phyloP scores from a whole-genome alignment of 2,113 vertebrate species.

The Thamnophis sirtalis region DNA sequence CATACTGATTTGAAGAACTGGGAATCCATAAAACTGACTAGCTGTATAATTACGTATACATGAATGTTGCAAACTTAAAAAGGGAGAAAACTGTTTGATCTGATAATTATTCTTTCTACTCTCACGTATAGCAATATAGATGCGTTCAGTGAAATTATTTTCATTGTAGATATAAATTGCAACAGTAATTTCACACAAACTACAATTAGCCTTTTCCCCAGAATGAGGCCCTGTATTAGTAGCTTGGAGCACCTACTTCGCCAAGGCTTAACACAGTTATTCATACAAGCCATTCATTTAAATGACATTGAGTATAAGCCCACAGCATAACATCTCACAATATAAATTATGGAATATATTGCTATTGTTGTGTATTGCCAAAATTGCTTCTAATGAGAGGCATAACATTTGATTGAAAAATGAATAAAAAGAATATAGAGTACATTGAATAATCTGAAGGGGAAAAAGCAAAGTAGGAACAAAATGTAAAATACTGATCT shows the following conservation, averaged over 20 bases:
- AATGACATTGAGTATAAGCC: neutral
- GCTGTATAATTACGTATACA: neutral
- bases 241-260: neutral
- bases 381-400: neutral
- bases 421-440: neutral
- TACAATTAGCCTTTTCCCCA: neutral
- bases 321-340: neutral
- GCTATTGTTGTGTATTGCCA: neutral
- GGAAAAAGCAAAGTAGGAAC: neutral
- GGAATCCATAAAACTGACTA: slow-evolving; percentile 9
- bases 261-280: neutral
- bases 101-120: neutral
- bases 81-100: neutral
- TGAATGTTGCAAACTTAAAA: neutral
- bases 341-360: neutral
- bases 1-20: slow-evolving; percentile 10
- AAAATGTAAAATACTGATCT: neutral
- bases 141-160: neutral
- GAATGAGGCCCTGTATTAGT: neutral
- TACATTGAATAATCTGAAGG: neutral
- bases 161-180: neutral
- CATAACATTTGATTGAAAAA: neutral
- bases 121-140: fast-evolving
- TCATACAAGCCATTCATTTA: neutral
- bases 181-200: neutral